Base-by-base conservation (phyloP, 2,797 vertebrate genomes). In the Ptychadena robeensis region DNA sequence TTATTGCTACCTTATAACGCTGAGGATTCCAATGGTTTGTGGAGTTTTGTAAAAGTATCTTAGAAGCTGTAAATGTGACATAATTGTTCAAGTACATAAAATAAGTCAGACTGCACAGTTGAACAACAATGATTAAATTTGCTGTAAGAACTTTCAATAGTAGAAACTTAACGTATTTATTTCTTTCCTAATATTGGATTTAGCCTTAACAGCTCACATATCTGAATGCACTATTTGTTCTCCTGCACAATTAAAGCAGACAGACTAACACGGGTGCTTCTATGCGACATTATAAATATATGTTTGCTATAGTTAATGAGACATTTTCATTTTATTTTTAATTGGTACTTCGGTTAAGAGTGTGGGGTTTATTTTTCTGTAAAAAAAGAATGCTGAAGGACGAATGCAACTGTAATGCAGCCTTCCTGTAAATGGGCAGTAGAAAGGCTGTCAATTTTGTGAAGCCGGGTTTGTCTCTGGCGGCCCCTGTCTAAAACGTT, bases 31-130 rank as follows among this genome's bases (percentile, higher is more conserved):
- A 38, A 71, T 88, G 79, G 69, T 40, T 85, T 82, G 68, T 83
- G 59, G 44, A 57, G 64, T 79, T 79, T 79, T 34, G 31, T 68
- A 68, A 57, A 79, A 79, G 76, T 38, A 82, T 87, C 82, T 87
- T 88, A 90, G 87, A 88, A 87, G 35, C 34, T 80, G 70, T 77
- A 57, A 71, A 88, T 91, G 88, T 27, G 66, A 82, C 66, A 69
- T 81, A 87, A 18, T 80, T 80, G 70, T 53, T 59, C 35, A 53
- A 79, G 73, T 84, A 44, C 70, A 74, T 78, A 69, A 74, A 68
- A 48, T 30, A 69, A 44, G 48, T 67, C 4, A 69, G 37, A 69
- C 40, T 40, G 34, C 63, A 68, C n/a, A 35, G 37, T 59, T 72
- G 64, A 32, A 80, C 68, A 74, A 30, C 9, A 61, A 40, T 14